These are phyloP conservation scores for Sanderia malayensis DNA, from an alignment of 30 jellyfish, hydroid and myxozoan genomes.

Conservation along the genomic window DNA sequence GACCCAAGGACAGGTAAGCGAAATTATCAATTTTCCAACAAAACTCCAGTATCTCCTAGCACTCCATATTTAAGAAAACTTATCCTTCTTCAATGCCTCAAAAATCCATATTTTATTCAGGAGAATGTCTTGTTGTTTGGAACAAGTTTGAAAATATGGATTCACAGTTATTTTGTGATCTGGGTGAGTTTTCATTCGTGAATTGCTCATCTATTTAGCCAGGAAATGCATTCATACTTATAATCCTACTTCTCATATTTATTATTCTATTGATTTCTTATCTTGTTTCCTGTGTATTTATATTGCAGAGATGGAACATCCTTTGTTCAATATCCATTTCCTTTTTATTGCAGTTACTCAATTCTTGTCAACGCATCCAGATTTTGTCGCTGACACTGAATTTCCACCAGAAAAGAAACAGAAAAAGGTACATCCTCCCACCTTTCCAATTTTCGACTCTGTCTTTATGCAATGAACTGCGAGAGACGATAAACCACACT, in stretches of 20 bases:
- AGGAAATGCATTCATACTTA: background rate
- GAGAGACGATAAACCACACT: no score
- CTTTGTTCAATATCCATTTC: background rate
- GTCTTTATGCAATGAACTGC: no score
- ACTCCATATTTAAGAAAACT: no score
- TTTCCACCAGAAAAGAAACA: slow-evolving; percentile 63
- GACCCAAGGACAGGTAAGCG: slow-evolving; percentile 97
- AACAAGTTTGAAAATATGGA: slow-evolving; percentile 64
- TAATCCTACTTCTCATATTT: background rate
- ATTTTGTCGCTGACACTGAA: slow-evolving; percentile 37
- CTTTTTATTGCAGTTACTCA: slow-evolving; percentile 58
- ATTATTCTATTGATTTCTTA: background rate
- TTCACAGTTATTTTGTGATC: slow-evolving; percentile 68
- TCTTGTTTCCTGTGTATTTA: no score
- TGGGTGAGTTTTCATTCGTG: slow-evolving; percentile 68
- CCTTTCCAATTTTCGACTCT: no score
- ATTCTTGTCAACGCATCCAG: slow-evolving; percentile 75
- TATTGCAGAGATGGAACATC: no score
- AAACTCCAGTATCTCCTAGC: no score
- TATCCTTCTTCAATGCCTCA: no score
- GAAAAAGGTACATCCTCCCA: slow-evolving; percentile 32
- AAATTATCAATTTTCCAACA: no score
- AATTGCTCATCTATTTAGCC: background rate
- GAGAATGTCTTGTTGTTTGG: slow-evolving; percentile 93
- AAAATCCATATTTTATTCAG: slow-evolving; percentile 33